Evolutionary conservation across 2,797 vertebrate genomes (phyloP).

Genomic region (Tokudaia muenninki): DNA sequence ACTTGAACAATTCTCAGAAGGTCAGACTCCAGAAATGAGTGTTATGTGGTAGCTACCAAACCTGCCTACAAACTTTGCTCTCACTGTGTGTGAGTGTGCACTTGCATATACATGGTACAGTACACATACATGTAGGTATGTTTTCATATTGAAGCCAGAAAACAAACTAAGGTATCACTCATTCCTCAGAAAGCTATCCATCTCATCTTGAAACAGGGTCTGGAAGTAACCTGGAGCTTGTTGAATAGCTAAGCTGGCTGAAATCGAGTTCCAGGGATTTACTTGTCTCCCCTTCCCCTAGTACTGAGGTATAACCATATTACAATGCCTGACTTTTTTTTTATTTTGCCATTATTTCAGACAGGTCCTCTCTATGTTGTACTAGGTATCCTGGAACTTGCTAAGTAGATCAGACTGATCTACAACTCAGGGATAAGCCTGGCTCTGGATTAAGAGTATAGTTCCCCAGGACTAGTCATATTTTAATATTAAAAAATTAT

Average conservation of each 20-base stretch:
- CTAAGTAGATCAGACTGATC: neutral
- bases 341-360: neutral
- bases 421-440: too few relatives aligned
- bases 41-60: neutral
- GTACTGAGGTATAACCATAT: neutral
- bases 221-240: neutral
- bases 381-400: neutral
- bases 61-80: neutral
- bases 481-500: neutral
- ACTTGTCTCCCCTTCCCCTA: too few relatives aligned
- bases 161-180: neutral
- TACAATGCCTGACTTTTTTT: too few relatives aligned
- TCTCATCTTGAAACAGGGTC: neutral
- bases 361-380: neutral
- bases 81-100: neutral
- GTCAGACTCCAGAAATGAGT: neutral
- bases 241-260: neutral
- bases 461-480: neutral
- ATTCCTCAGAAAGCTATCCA: neutral
- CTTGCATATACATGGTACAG: neutral
- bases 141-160: neutral
- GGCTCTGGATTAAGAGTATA: too few relatives aligned
- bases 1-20: neutral
- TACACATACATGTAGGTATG: neutral
- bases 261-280: neutral